Conservation (phyloP, 1,140 invertebrate species). For the Dendroctonus valens region DNA sequence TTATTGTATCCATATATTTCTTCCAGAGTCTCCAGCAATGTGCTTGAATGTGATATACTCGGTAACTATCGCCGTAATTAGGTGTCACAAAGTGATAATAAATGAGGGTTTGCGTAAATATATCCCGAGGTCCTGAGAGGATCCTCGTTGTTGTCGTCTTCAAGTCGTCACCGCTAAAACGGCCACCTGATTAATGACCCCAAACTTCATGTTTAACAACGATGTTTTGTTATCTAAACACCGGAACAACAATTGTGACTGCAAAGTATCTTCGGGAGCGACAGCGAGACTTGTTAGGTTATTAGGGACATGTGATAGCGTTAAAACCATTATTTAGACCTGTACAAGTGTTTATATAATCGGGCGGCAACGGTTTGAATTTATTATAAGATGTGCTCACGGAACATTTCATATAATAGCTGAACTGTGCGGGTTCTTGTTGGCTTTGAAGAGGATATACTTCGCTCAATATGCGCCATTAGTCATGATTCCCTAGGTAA, state of each 20-base stretch:
- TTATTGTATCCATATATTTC: conserved; percentile 2
- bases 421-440: too few species aligned
- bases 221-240: conserved; percentile 47
- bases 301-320: conserved; percentile 27
- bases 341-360: too few species aligned
- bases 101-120: conserved; percentile 41
- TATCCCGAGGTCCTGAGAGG: conserved; percentile 31
- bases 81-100: conserved; percentile 44
- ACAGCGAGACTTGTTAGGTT: conserved; percentile 22
- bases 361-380: too few species aligned
- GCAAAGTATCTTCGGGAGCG: conserved; percentile 22
- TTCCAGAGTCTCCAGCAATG: background rate
- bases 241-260: conserved; percentile 43
- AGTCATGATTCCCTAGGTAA: too few species aligned
- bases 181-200: conserved; percentile 45
- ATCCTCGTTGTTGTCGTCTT: conserved; percentile 37
- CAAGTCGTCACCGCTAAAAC: conserved; percentile 39
- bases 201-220: conserved; percentile 45
- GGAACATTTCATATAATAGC: too few species aligned
- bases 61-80: conserved; percentile 42
- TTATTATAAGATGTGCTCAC: too few species aligned
- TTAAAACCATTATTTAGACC: conserved; percentile 11
- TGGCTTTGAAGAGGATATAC: too few species aligned
- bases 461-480: too few species aligned
- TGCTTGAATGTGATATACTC: conserved; percentile 19